Percentiles rank a stretch among this genome's conserved stretches.
These are phyloP conservation scores for Platalea minor DNA, from an alignment of 2,797 vertebrate species.

Conservation along the genomic window DNA sequence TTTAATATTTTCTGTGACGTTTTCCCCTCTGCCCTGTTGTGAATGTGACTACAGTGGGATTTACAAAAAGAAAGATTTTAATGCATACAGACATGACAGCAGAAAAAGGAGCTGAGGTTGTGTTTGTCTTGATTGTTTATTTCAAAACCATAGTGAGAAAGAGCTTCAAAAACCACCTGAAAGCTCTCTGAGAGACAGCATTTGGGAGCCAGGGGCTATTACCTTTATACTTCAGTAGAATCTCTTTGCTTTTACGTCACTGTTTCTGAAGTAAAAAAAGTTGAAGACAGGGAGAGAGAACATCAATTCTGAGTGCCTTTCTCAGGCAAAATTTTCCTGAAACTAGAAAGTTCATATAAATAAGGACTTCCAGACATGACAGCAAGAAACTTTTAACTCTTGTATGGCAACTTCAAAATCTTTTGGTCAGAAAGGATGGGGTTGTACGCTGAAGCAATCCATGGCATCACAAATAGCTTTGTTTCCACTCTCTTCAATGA, in stretches of 20 bases:
- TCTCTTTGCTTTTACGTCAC: neutral
- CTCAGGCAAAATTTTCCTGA: neutral
- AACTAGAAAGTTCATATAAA: neutral
- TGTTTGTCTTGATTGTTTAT: slow-evolving; percentile 8
- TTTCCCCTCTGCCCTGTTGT: neutral
- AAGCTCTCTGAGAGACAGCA: neutral
- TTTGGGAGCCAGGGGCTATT: neutral
- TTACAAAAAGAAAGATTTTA: neutral
- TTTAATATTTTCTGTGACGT: neutral
- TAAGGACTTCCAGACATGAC: neutral
- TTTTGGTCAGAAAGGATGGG: neutral
- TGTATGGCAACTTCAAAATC: neutral
- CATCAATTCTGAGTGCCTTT: neutral
- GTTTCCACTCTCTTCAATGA: neutral
- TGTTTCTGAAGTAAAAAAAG: neutral
- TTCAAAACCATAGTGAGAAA: neutral
- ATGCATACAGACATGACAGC: neutral
- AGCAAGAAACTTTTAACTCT: neutral
- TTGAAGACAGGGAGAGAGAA: neutral
- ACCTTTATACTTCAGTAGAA: neutral
- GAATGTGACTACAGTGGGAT: neutral
- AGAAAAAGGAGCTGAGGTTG: neutral
- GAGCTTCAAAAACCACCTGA: neutral
- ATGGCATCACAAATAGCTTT: neutral
- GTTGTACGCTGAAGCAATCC: neutral